These are phyloP conservation scores for Arizona elegans DNA, from an alignment of 2,113 vertebrate genomes.

Conservation along the genomic window DNA sequence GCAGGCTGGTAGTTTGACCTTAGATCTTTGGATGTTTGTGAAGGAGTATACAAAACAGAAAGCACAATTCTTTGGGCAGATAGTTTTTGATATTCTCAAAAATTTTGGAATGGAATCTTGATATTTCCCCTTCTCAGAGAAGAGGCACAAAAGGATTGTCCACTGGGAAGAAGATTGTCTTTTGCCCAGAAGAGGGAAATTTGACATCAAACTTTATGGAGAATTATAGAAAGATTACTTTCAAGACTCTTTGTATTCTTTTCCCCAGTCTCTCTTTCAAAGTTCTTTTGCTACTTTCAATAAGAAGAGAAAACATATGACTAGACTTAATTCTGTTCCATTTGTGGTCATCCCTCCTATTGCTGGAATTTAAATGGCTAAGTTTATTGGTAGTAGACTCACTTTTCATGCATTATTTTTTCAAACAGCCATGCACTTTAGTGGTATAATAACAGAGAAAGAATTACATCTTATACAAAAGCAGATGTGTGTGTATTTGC, in stretches of 20 bases:
- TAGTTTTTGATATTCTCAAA: neutral
- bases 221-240: neutral
- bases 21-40: neutral
- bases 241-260: neutral
- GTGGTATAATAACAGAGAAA: neutral
- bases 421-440: neutral
- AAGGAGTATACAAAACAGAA: neutral
- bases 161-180: neutral
- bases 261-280: neutral
- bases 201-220: neutral
- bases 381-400: too few species aligned
- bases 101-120: neutral
- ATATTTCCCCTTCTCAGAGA: neutral
- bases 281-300: neutral
- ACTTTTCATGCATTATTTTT: neutral
- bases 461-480: neutral
- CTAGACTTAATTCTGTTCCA: neutral
- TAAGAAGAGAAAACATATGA: neutral
- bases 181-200: neutral
- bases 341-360: neutral
- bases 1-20: neutral
- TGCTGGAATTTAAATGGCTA: neutral
- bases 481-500: neutral
- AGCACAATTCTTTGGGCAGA: neutral
- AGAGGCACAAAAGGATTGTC: neutral